phyloP scores from a whole-genome alignment of 2,113 vertebrate species.

The Lasiurus borealis region DNA sequence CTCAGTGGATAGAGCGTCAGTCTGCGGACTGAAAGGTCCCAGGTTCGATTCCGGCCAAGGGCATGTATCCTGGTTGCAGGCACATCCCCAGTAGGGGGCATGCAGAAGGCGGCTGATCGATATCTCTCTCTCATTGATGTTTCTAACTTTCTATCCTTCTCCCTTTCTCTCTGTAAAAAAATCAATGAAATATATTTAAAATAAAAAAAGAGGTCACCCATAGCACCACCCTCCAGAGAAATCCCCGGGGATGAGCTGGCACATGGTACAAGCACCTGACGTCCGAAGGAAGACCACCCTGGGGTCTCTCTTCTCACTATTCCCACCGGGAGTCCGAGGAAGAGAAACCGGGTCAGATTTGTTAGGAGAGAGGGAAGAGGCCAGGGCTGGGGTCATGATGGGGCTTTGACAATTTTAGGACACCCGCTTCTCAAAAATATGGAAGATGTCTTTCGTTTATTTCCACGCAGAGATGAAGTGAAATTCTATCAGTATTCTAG shows the following conservation, averaged over 20 bases:
- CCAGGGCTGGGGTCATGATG: too few relatives aligned
- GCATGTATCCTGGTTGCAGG: too few relatives aligned
- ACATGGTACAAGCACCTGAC: not conserved
- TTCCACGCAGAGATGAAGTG: not conserved
- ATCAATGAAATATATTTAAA: too few relatives aligned
- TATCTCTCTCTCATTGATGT: too few relatives aligned
- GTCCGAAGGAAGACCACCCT: not conserved
- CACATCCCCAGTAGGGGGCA: too few relatives aligned
- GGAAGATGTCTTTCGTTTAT: not conserved
- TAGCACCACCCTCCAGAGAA: not conserved
- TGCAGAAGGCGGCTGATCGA: too few relatives aligned
- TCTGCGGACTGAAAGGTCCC: too few relatives aligned
- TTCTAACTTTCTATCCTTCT: too few relatives aligned
- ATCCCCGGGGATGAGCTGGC: not conserved
- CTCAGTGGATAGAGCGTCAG: too few relatives aligned
- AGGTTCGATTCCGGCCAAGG: too few relatives aligned
- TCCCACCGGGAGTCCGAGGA: not conserved
- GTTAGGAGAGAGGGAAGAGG: not conserved
- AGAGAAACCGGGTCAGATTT: not conserved
- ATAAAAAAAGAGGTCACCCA: not conserved
- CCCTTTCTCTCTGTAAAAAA: too few relatives aligned
- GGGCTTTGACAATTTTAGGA: not conserved
- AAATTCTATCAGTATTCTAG: not conserved
- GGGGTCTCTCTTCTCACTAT: not conserved
- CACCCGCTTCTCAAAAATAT: not conserved